Evolutionary conservation across 2,888 invertebrate genomes (phyloP).

Genomic region (Cosmopolites sordidus): DNA sequence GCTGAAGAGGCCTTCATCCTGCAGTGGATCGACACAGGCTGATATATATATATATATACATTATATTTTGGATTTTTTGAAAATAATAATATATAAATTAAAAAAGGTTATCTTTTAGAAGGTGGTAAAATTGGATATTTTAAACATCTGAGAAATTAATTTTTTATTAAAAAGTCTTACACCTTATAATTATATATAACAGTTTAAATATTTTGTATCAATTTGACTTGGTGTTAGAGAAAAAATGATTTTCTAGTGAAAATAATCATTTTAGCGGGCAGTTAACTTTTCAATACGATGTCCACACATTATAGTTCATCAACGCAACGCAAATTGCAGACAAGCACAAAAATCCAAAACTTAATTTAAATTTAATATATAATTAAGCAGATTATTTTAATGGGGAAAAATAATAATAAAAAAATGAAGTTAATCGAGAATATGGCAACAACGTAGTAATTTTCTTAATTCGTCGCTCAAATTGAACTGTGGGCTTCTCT

Average conservation of each 20-base stretch:
- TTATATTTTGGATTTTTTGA: too few relatives aligned
- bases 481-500: conserved; percentile 28
- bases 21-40: too few relatives aligned
- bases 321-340: conserved; percentile 26
- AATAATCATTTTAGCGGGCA: conserved; percentile 17
- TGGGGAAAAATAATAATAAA: conserved; percentile 24
- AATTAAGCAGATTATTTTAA: conserved; percentile 29
- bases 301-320: conserved; percentile 28
- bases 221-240: background rate
- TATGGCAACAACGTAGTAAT: conserved; percentile 34
- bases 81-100: too few relatives aligned
- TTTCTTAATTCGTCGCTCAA: conserved; percentile 34
- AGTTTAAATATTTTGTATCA: too few relatives aligned
- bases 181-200: too few relatives aligned
- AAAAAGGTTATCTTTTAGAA: too few relatives aligned
- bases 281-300: conserved; percentile 25
- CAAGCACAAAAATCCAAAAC: conserved; percentile 25
- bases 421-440: conserved; percentile 34
- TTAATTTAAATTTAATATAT: conserved; percentile 31
- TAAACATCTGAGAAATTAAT: too few relatives aligned
- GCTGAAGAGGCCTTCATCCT: too few relatives aligned
- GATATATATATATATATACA: too few relatives aligned
- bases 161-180: too few relatives aligned
- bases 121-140: too few relatives aligned
- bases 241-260: background rate